Evolutionary conservation across 2,797 vertebrate species (phyloP).

Genomic region (Neoniphon sammara): DNA sequence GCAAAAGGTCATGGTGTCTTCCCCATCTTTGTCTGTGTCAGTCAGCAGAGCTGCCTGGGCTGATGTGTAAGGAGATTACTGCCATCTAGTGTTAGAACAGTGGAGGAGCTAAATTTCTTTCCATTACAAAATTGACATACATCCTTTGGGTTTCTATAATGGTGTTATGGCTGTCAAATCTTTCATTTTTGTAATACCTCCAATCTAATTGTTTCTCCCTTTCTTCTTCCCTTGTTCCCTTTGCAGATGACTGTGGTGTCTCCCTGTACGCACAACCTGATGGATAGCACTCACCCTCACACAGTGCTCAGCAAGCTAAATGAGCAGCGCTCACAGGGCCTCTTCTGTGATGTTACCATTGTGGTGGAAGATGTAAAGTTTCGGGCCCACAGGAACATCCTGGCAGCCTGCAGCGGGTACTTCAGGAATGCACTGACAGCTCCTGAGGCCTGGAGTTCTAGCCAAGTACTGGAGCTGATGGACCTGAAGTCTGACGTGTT

Average conservation of each 20-base stretch:
- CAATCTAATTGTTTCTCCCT: slow-evolving; percentile 18
- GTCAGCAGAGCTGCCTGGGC: slow-evolving; percentile 13
- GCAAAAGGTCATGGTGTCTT: slow-evolving; percentile 15
- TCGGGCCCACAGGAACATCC: slow-evolving; percentile 95
- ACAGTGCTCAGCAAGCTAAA: slow-evolving; percentile 93
- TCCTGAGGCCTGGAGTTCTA: slow-evolving; percentile 87
- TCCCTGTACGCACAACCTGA: slow-evolving; percentile 87
- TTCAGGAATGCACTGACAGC: slow-evolving; percentile 93
- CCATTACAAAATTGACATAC: slow-evolving; percentile 23
- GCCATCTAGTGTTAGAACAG: slow-evolving; percentile 82
- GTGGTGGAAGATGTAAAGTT: slow-evolving; percentile 99
- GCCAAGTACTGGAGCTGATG: slow-evolving; percentile 94
- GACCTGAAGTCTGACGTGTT: slow-evolving; percentile 98
- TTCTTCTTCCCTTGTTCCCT: slow-evolving; percentile 46
- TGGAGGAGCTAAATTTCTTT: slow-evolving; percentile 30
- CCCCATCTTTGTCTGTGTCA: neutral
- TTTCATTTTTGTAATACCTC: slow-evolving; percentile 10
- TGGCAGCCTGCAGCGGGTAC: slow-evolving; percentile 96
- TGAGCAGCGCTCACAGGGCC: slow-evolving; percentile 94
- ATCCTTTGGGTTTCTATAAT: neutral
- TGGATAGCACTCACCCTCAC: slow-evolving; percentile 92
- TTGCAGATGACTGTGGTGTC: slow-evolving; percentile 93
- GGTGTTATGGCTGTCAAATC: neutral
- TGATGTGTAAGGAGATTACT: slow-evolving; percentile 61
- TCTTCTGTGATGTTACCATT: slow-evolving; percentile 97